Conservation (phyloP, 2,888 invertebrate species). For the Synergus umbraculus region DNA sequence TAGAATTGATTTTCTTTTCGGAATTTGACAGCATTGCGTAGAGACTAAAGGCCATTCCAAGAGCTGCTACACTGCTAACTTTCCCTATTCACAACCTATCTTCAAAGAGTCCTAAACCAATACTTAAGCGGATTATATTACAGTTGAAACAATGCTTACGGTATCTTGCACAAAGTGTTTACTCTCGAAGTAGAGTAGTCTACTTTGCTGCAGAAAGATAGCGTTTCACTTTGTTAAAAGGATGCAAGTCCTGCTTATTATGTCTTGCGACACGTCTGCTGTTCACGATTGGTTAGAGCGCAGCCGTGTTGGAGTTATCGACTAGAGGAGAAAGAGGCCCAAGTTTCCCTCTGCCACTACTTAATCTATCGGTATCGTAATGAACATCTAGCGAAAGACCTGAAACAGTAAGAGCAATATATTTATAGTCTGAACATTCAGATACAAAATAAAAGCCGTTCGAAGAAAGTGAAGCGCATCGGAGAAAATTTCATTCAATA, state of each 20-base stretch:
- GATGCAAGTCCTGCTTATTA: conserved; percentile 50
- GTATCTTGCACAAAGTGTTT: conserved; percentile 45
- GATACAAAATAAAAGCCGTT: not conserved
- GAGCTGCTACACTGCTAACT: conserved; percentile 20
- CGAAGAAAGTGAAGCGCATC: not conserved
- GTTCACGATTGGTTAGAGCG: conserved; percentile 80
- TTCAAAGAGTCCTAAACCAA: conserved; percentile 36
- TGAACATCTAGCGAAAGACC: conserved; percentile 87
- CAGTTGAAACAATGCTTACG: conserved; percentile 62
- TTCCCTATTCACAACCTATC: conserved; percentile 28
- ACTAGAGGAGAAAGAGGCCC: conserved; percentile 89
- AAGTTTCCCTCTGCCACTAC: conserved; percentile 84
- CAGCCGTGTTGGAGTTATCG: conserved; percentile 85
- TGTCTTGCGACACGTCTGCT: conserved; percentile 47
- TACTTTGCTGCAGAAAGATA: conserved; percentile 38
- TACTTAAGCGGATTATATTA: conserved; percentile 57
- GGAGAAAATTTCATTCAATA: not conserved
- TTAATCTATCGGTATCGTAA: conserved; percentile 86
- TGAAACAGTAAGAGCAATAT: conserved; percentile 66
- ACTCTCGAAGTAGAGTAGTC: conserved; percentile 29
- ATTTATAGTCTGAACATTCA: not conserved
- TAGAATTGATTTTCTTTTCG: not conserved
- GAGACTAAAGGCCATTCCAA: not conserved
- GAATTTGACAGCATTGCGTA: conserved; percentile 25
- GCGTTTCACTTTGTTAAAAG: conserved; percentile 49